Conservation (phyloP, 1,140 invertebrate genomes). For the Trichomalopsis sarcophagae region DNA sequence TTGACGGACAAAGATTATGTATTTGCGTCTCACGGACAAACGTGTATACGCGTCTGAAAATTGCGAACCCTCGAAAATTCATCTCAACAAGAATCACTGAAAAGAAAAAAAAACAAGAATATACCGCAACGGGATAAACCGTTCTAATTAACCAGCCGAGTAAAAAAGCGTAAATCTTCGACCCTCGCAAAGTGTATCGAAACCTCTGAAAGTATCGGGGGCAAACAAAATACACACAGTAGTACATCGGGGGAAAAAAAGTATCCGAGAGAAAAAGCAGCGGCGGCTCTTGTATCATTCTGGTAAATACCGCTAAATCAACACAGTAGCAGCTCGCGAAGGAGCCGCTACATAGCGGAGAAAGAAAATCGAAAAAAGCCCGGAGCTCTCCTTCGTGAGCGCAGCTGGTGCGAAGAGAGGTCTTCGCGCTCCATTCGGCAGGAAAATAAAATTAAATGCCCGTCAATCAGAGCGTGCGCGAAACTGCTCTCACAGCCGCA, state of each 20-base stretch:
- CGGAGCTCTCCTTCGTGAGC: not conserved
- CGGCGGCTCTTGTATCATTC: too few species aligned
- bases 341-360: not conserved
- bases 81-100: too few species aligned
- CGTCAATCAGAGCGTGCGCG: slow-evolving; percentile 7
- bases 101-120: not conserved
- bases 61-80: too few species aligned
- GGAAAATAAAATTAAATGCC: slow-evolving; percentile 26
- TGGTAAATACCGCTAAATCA: not conserved
- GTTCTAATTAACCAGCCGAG: not conserved
- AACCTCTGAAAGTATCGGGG: too few species aligned
- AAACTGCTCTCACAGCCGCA: not conserved
- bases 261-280: too few species aligned
- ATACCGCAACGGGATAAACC: not conserved
- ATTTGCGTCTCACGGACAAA: too few species aligned
- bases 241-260: not conserved
- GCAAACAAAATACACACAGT: not conserved
- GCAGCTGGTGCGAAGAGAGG: not conserved
- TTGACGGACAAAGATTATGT: too few species aligned
- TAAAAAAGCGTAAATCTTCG: not conserved
- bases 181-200: too few species aligned
- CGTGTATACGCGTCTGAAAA: too few species aligned
- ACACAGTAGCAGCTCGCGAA: not conserved
- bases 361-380: not conserved
- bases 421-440: not conserved